Base-by-base conservation (phyloP, 2,113 vertebrate genomes). In the Aleadryas rufinucha region DNA sequence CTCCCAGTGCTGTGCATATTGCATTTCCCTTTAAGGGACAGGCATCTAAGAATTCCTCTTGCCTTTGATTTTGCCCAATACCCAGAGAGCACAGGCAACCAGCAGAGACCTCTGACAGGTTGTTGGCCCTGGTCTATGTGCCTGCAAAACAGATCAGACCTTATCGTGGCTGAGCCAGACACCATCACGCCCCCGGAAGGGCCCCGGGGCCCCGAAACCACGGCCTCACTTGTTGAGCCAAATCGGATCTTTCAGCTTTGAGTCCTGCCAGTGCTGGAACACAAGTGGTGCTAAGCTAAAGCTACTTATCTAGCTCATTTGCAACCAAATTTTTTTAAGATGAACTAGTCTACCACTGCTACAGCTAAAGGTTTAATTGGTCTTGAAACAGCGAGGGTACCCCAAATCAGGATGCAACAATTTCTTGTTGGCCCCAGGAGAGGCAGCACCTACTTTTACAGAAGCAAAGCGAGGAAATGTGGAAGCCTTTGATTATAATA, bases 121-220 rank as follows among this genome's bases (percentile, higher is more conserved):
- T 93, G 50, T 44, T 95, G 60, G 91, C 89, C 89, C 83, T 33
- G 27, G 24, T 56, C 24, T 83, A 0, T 14, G 16, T 49, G 87
- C 76, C 84, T 75, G n/a, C 84, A 84, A 47, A 92, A 87, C 64
- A 91, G 52, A 70, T 95, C 76, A 90, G 78, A 85, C 69, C 41
- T 96, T 94, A 95, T 85, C 56, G 0, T 22, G 63, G 50, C 59
- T 39, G 30, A 83, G 52, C 54, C 90, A 96, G 95, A 52, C 60
- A 66, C 13, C 59, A 52, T 56, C 68, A 21, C 64, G 5, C 6
- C 39, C 65, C 75, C 1, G 0, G 63, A 69, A 69, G 41, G n/a
- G 57, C 74, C 65, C 42, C 1, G 1, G 49, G 56, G 70, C 74
- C 35, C 45, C 8, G 12, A 65, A 72, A n/a, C 6, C 13, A 20